Base-by-base conservation (phyloP, 2,888 invertebrate species). In the Apamea sordens region DNA sequence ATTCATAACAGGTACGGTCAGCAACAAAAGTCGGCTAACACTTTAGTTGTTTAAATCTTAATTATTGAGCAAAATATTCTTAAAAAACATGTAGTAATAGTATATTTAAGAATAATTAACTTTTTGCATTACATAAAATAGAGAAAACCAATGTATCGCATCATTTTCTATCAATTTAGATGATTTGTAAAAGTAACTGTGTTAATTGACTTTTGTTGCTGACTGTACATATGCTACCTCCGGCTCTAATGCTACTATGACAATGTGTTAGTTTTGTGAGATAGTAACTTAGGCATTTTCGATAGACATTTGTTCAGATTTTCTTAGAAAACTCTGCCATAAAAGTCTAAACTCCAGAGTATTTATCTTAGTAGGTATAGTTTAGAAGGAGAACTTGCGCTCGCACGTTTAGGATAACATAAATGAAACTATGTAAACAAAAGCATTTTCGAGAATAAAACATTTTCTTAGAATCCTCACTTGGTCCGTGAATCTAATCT, bases 381-480 rank as follows among this genome's bases (percentile, higher is more conserved):
- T 69, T 47, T 5, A 7, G 1, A 47, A 44, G 0, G 18, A 41
- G 15, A 64, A 64, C 28, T 28, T n/a, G 13, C 32, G n/a, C n/a
- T 32, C 10, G n/a, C 36, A 72, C 21, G 18, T 74, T 75, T 73
- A 10, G 2, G 24, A 11, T n/a, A 15, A 5, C n/a, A 11, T 21
- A n/a, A 47, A n/a, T 41, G 0, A 24, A 41, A 10, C 10, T 8
- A 28, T 21, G 13, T 36, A 15, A 5, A 70, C 7, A 69, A 21
- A 50, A 59, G 21, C 5, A n/a, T n/a, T n/a, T n/a, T n/a, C n/a
- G 10, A 53, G 10, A 75, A 44, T 18, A 41, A 41, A 50, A 53
- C 7, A 82, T n/a, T 18, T 64, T 64, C 64, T 47, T 18, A 56
- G 36, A 36, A n/a, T 59, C 41, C 71, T 41, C 11, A 61, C 18